Evolutionary conservation across 2,113 vertebrate genomes (phyloP).

Genomic region (Chelonoidis abingdonii): DNA sequence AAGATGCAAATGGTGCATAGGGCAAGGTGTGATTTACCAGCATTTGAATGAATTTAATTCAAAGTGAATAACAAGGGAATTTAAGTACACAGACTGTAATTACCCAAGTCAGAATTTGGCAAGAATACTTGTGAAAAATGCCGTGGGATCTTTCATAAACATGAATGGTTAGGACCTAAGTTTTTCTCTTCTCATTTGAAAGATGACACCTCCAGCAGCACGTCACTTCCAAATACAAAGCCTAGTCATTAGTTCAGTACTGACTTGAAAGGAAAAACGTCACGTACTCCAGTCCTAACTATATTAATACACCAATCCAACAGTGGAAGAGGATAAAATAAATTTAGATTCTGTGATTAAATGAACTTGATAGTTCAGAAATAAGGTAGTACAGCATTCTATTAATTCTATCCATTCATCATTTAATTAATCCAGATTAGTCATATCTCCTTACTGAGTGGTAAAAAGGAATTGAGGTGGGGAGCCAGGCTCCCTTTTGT

Average conservation of each 20-base stretch:
- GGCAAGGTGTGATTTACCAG: not conserved
- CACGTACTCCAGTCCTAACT: not conserved
- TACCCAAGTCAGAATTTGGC: not conserved
- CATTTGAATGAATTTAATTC: not conserved
- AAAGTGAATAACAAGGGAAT: not conserved
- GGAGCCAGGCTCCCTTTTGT: not conserved
- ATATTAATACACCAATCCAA: not conserved
- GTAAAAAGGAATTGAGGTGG: not conserved
- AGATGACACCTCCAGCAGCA: not conserved
- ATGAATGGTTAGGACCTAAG: not conserved
- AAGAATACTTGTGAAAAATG: not conserved
- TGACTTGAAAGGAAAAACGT: not conserved
- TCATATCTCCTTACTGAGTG: not conserved
- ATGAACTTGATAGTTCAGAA: not conserved
- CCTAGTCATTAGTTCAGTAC: not conserved
- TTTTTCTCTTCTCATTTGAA: not conserved
- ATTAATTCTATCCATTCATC: not conserved
- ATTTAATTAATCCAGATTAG: not conserved
- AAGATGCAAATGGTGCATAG: accelerated
- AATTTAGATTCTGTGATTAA: not conserved
- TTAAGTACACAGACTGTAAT: not conserved
- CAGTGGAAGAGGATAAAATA: not conserved
- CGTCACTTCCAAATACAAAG: not conserved
- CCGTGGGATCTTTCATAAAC: not conserved
- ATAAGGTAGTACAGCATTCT: not conserved